A percentile compares a stretch with the other conserved stretches of the same genome.
Conservation (phyloP, 1,140 invertebrate genomes). For the Pseudoatta argentina region DNA sequence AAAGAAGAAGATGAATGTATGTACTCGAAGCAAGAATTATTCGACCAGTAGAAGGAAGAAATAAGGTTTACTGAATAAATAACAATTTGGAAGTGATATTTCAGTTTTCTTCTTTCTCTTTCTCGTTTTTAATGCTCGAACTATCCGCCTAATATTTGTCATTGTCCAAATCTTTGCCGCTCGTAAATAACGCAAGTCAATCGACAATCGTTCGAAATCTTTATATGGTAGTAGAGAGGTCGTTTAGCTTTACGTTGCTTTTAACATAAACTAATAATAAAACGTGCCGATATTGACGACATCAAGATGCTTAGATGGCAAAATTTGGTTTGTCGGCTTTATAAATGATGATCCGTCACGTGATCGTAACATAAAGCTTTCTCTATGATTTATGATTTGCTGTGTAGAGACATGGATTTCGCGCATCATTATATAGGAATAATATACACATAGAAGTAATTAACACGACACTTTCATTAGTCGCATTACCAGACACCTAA, state of each 20-base stretch:
- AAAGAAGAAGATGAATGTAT: background rate
- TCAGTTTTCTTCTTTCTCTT: background rate
- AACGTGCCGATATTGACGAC: constrained; percentile 31
- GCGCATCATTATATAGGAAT: background rate
- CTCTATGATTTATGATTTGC: background rate
- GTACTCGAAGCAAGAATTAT: constrained; percentile 12
- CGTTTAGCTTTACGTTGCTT: constrained; percentile 15
- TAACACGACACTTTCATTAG: too few relatives aligned
- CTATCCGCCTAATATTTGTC: background rate
- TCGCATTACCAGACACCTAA: background rate
- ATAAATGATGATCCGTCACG: constrained; percentile 2
- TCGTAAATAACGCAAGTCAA: constrained; percentile 12
- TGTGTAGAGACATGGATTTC: background rate
- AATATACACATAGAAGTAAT: background rate
- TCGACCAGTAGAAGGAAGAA: background rate
- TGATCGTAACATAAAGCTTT: background rate
- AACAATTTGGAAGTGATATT: constrained; percentile 7
- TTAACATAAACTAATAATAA: constrained; percentile 53
- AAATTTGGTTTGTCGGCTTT: constrained; percentile 15
- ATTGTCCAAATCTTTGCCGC: constrained; percentile 14
- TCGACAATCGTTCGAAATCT: constrained; percentile 20
- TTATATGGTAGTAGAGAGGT: background rate
- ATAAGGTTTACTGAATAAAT: background rate
- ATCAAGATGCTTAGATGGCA: background rate
- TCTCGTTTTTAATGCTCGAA: constrained; percentile 14